Conservation (phyloP, 92 coral and sea anemone genomes). For the Paragorgia papillata region DNA sequence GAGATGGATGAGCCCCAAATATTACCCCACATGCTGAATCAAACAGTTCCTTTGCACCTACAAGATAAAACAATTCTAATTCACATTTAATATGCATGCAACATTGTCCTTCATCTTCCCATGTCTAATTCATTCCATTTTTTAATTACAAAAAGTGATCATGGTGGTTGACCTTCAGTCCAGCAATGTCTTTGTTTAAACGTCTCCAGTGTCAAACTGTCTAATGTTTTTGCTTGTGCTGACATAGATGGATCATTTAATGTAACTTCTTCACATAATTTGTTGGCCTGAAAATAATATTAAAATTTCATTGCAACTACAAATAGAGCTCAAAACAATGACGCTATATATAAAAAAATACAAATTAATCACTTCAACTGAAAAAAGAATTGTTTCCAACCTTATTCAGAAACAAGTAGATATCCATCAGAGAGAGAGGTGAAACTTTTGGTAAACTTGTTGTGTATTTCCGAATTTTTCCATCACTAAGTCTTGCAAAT, state of each 20-base stretch:
- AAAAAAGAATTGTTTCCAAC: slow-evolving; percentile 39
- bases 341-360: too few relatives aligned
- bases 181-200: slow-evolving; percentile 80
- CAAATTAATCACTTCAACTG: slow-evolving; percentile 44
- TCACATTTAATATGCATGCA: too few relatives aligned
- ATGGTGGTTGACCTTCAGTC: slow-evolving; percentile 75
- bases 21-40: slow-evolving; percentile 75
- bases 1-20: slow-evolving; percentile 87
- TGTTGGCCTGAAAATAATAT: slow-evolving; percentile 24
- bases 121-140: too few relatives aligned
- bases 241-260: slow-evolving; percentile 74
- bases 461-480: slow-evolving; percentile 61
- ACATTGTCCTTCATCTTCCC: too few relatives aligned
- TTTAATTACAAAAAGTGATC: too few relatives aligned
- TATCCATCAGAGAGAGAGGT: slow-evolving; percentile 71
- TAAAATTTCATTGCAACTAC: not conserved
- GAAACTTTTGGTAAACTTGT: slow-evolving; percentile 60
- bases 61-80: not conserved
- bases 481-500: slow-evolving; percentile 71
- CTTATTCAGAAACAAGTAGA: slow-evolving; percentile 70
- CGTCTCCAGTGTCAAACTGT: slow-evolving; percentile 87
- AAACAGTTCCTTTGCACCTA: slow-evolving; percentile 71
- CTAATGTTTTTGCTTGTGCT: slow-evolving; percentile 75
- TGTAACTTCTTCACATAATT: slow-evolving; percentile 69
- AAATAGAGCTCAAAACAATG: too few relatives aligned